Percentiles rank a stretch among this genome's conserved stretches.
Conservation (phyloP, 1,140 invertebrate species). For the Daktulosphaira vitifoliae region DNA sequence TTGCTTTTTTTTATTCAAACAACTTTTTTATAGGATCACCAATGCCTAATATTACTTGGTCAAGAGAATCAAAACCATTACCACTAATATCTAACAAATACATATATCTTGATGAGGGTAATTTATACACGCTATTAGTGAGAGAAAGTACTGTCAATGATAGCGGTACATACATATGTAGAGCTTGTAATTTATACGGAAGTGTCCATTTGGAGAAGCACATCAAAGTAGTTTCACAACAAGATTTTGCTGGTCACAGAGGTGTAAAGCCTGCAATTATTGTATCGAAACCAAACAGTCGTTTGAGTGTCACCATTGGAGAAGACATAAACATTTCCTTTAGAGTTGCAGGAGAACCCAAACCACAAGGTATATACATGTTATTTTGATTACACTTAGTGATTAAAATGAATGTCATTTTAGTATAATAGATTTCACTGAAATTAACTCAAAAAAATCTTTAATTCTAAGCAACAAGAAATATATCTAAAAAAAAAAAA, state of each 20-base stretch:
- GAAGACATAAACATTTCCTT: conserved; percentile 74
- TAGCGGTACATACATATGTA: conserved; percentile 77
- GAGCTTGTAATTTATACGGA: conserved; percentile 67
- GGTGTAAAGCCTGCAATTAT: conserved; percentile 68
- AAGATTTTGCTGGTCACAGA: conserved; percentile 44
- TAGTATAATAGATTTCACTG: no score
- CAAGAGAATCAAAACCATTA: conserved; percentile 52
- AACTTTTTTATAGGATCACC: conserved; percentile 42
- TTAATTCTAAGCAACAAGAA: no score
- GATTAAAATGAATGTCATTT: no score
- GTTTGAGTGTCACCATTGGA: conserved; percentile 60
- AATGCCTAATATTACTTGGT: conserved; percentile 61
- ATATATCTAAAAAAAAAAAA: no score
- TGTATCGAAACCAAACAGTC: conserved; percentile 62
- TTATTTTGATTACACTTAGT: no score
- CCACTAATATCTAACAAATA: conserved; percentile 50
- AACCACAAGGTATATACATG: conserved; percentile 71
- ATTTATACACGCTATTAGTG: conserved; percentile 76
- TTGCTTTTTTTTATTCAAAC: no score
- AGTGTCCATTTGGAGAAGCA: conserved; percentile 61
- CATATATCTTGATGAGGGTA: conserved; percentile 60
- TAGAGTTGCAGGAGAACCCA: conserved; percentile 66
- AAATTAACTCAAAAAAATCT: no score
- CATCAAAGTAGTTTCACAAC: conserved; percentile 56
- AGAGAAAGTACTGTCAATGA: conserved; percentile 69